phyloP scores from a whole-genome alignment of 2,888 invertebrate genomes.

The Drosophila phalerata region DNA sequence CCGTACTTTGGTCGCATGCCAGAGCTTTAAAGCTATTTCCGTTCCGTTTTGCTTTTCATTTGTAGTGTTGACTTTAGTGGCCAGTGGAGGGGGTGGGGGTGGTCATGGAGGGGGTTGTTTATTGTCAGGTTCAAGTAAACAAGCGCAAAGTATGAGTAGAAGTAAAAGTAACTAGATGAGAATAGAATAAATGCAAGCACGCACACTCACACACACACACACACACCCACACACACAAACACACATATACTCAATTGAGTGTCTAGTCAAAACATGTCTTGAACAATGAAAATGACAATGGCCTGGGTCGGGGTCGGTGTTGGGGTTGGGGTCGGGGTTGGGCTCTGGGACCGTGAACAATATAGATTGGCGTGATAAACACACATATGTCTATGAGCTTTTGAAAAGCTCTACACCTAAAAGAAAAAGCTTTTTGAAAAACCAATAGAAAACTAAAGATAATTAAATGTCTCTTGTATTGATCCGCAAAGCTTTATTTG shows the following conservation, averaged over 20 bases:
- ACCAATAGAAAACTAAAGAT: background rate
- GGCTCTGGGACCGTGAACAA: constrained; percentile 19
- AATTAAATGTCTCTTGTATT: background rate
- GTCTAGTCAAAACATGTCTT: constrained; percentile 44
- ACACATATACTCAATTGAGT: constrained; percentile 28
- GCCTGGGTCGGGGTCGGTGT: constrained; percentile 32
- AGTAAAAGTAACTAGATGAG: constrained; percentile 23
- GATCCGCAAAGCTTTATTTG: constrained; percentile 26
- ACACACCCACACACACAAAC: background rate
- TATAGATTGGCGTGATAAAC: constrained; percentile 33
- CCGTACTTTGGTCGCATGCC: constrained; percentile 59
- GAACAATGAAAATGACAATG: constrained; percentile 48
- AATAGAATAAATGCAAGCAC: constrained; percentile 17
- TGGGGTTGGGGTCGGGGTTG: too few species aligned
- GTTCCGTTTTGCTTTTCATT: constrained; percentile 25
- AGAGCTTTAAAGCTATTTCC: constrained; percentile 40
- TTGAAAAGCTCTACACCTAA: constrained; percentile 3
- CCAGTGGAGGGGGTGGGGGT: background rate
- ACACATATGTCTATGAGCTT: constrained; percentile 19
- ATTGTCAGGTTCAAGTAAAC: constrained; percentile 52
- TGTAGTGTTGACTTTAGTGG: background rate
- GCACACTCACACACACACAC: background rate
- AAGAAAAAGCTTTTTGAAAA: constrained; percentile 13
- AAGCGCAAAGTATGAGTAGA: constrained; percentile 18
- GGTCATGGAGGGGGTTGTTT: background rate